phyloP scores from a whole-genome alignment of 2,797 vertebrate species.

The Myotis vivesi region DNA sequence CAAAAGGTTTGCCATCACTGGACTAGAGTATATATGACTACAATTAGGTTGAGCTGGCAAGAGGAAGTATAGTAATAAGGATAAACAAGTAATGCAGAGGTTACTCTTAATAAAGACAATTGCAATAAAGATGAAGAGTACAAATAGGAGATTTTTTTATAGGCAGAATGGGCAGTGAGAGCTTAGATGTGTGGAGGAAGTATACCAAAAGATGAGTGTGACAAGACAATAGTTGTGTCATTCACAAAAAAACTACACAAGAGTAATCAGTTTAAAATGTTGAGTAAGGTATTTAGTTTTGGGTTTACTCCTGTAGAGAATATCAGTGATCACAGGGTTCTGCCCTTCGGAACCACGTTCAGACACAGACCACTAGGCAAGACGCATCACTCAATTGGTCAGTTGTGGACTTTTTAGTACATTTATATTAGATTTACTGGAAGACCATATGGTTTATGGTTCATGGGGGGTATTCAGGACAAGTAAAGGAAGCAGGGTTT shows the following conservation, averaged over 20 bases:
- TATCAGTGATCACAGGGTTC: background rate
- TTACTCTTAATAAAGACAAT: background rate
- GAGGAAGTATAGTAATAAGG: background rate
- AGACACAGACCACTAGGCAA: background rate
- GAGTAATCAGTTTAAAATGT: background rate
- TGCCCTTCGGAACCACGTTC: background rate
- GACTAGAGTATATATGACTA: background rate
- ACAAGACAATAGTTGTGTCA: background rate
- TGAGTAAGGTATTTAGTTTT: background rate
- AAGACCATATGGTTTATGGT: conserved; percentile 44
- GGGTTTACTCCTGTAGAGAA: background rate
- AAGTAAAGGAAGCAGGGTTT: conserved; percentile 24
- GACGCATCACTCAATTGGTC: background rate
- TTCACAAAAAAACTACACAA: background rate
- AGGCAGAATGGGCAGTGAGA: background rate
- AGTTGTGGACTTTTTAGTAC: conserved; percentile 48
- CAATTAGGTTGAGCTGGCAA: background rate
- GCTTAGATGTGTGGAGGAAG: background rate
- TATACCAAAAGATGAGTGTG: background rate
- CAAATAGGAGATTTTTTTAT: background rate
- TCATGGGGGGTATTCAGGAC: conserved; percentile 44
- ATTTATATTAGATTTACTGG: conserved; percentile 50
- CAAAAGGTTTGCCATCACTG: no score
- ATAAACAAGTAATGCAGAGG: background rate
- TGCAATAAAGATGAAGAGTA: background rate